phyloP scores from a whole-genome alignment of 2,113 vertebrate genomes.

The Beaufortia kweichowensis region DNA sequence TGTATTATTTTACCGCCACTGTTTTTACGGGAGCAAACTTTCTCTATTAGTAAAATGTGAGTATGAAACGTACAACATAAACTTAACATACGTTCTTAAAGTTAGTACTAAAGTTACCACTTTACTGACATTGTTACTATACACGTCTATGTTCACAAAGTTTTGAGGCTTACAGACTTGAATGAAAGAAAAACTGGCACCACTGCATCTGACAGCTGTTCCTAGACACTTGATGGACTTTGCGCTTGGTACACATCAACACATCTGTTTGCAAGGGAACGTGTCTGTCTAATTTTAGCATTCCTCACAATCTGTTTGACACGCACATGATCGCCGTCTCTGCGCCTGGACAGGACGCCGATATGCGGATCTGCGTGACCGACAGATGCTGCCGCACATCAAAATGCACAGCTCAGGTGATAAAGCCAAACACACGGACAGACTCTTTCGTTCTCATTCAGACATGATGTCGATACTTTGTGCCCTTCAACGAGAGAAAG shows the following conservation, averaged over 20 bases:
- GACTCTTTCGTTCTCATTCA: conserved; percentile 16
- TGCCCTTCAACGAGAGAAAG: conserved; percentile 23
- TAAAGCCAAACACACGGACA: conserved; percentile 31
- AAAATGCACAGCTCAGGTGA: conserved; percentile 15
- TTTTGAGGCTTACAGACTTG: not conserved
- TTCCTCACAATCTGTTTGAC: conserved; percentile 7
- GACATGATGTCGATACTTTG: conserved; percentile 18
- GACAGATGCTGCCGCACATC: not conserved
- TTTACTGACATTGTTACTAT: too few relatives aligned
- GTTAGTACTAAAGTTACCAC: too few relatives aligned
- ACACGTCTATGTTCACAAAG: too few relatives aligned
- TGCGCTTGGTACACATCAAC: not conserved
- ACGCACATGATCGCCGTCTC: not conserved
- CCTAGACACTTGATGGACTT: not conserved
- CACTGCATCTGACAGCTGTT: not conserved
- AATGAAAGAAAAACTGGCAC: not conserved
- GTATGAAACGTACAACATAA: too few relatives aligned
- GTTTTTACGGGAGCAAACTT: conserved; percentile 26
- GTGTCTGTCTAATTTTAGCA: not conserved
- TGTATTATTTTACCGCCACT: conserved; percentile 47
- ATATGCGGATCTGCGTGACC: conserved; percentile 12
- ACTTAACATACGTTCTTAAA: too few relatives aligned
- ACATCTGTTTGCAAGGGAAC: not conserved
- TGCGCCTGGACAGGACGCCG: conserved; percentile 20
- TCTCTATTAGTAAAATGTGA: not conserved